Conservation (phyloP, 2,888 invertebrate species). For the Drosophila atripex region DNA sequence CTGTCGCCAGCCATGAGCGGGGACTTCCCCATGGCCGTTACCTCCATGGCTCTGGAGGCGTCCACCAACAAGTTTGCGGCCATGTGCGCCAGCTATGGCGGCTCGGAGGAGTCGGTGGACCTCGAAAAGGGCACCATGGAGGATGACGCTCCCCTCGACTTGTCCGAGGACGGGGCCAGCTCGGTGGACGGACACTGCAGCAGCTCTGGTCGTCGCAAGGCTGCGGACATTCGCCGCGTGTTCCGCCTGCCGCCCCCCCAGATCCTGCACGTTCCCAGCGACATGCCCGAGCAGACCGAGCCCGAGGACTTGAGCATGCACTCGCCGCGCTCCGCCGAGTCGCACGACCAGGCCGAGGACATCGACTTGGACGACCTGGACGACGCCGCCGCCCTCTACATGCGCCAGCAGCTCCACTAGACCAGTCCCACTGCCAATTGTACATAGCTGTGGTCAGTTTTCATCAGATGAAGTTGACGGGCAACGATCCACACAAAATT, state of each 20-base stretch:
- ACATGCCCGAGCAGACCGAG: constrained; percentile 93
- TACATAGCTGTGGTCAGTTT: constrained; percentile 49
- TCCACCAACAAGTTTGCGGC: constrained; percentile 80
- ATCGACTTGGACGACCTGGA: constrained; percentile 85
- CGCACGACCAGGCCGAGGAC: constrained; percentile 83
- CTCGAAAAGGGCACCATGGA: constrained; percentile 66
- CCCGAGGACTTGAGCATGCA: constrained; percentile 95
- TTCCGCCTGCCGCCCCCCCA: constrained; percentile 84
- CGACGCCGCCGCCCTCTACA: constrained; percentile 85
- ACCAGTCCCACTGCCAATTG: constrained; percentile 49
- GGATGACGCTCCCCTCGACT: constrained; percentile 84
- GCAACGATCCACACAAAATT: constrained; percentile 47
- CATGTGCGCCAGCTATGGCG: constrained; percentile 81
- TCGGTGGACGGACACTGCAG: constrained; percentile 75
- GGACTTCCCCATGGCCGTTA: constrained; percentile 72
- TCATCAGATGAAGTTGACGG: constrained; percentile 69
- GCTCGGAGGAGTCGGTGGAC: constrained; percentile 81
- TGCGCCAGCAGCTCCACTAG: constrained; percentile 82
- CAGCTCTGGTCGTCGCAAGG: constrained; percentile 82
- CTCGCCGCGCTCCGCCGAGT: constrained; percentile 81
- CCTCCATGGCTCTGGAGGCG: constrained; percentile 63
- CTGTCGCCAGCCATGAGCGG: constrained; percentile 81
- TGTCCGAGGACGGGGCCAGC: constrained; percentile 84
- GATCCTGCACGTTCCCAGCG: constrained; percentile 80
- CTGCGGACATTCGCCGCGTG: constrained; percentile 85